phyloP scores from a whole-genome alignment of 2,888 invertebrate genomes.

The Phyto melanocephala region DNA sequence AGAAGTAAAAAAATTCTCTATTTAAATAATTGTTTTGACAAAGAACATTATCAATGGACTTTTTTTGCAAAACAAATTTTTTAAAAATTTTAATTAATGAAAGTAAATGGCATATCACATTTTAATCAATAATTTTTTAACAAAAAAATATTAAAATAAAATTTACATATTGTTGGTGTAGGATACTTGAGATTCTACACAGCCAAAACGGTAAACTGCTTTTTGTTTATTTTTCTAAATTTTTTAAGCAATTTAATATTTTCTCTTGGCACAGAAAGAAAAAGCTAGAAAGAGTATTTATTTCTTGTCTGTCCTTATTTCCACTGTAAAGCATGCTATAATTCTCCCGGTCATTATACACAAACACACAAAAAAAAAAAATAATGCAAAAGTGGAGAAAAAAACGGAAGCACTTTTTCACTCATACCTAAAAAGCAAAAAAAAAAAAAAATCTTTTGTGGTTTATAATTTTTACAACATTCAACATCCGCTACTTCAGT shows the following conservation, averaged over 20 bases:
- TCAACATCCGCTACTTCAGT: constrained; percentile 56
- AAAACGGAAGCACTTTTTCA: constrained; percentile 44
- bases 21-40: too few relatives aligned
- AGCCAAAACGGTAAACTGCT: too few relatives aligned
- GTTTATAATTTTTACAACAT: constrained; percentile 51
- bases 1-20: too few relatives aligned
- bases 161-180: too few relatives aligned
- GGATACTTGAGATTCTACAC: too few relatives aligned
- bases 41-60: too few relatives aligned
- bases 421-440: not conserved
- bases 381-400: constrained; percentile 10
- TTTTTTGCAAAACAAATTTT: too few relatives aligned
- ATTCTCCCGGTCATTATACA: constrained; percentile 61
- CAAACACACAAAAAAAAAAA: constrained; percentile 20
- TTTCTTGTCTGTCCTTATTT: not conserved
- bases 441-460: constrained; percentile 23
- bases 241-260: constrained; percentile 56
- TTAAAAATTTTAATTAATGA: too few relatives aligned
- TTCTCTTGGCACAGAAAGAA: constrained; percentile 1
- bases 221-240: constrained; percentile 42
- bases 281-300: constrained; percentile 20
- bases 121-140: too few relatives aligned
- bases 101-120: too few relatives aligned
- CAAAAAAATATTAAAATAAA: too few relatives aligned
- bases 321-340: constrained; percentile 36